Evolutionary conservation across 2,797 vertebrate genomes (phyloP), one percentile per base, ranked within the genome.

Genomic region (Bradypus variegatus): DNA sequence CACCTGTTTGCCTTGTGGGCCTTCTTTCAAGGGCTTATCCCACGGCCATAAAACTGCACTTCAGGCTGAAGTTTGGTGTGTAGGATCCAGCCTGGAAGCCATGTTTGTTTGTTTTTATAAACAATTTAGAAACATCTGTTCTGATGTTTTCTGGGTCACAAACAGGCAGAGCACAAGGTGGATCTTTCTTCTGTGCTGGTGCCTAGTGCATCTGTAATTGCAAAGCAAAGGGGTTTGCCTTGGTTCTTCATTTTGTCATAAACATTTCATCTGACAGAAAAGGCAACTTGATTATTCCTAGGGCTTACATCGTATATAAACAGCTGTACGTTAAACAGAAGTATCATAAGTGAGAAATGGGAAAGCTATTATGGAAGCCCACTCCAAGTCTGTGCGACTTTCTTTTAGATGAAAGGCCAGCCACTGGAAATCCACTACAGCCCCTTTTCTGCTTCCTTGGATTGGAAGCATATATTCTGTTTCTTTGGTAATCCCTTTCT

Each of bases 71-170:
- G 90, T 82, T 88, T 95, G 96, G 93, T 91, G 85, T 75, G 72
- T 18, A 58, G 90, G 95, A 60, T 72, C 67, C 91, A 87, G 80
- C 91, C 86, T 80, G 95, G 95, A 94, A 96, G 90, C 92, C 76
- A 55, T 96, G 55, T 94, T 93, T 95, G 89, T 93, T 96, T 96
- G 94, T 94, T 97, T 96, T 95, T 95, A 87, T 91, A 93, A 94
- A 88, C 69, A 72, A 55, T 86, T 89, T 93, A 77, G 91, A 92
- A 89, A 87, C 88, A 90, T 87, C 96, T 96, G 94, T 90, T 95
- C 82, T 84, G 92, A 88, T 93, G 89, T 95, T 96, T 90, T 96
- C 95, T 18, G 19, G 94, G 53, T 81, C 41, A 13, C 58, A 93
- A 58, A 88, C 92, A 84, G 95, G 92, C 90, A 91, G 92, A 94